A percentile compares a stretch with the other conserved stretches of the same genome.
These are phyloP conservation scores for Pomacea canaliculata DNA, from an alignment of 2,888 invertebrate genomes.

Conservation along the genomic window DNA sequence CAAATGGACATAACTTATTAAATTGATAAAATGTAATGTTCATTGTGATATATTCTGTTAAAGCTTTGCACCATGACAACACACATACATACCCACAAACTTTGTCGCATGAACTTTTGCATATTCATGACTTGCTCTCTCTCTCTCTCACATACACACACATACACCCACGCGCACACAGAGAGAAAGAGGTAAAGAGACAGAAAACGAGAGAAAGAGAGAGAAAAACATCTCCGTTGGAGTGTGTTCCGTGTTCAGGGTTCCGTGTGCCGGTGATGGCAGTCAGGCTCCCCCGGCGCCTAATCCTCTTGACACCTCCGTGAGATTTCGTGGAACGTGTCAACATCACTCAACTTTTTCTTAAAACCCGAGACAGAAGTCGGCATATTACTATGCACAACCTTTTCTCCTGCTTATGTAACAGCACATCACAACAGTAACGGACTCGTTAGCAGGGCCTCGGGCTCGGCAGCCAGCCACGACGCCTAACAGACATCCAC, in stretches of 20 bases:
- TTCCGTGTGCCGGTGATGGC: neutral
- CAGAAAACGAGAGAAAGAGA: neutral
- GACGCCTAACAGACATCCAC: too few species aligned
- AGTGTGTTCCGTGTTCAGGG: neutral
- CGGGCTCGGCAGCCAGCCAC: too few species aligned
- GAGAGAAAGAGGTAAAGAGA: neutral
- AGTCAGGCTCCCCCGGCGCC: neutral
- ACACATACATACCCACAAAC: too few species aligned
- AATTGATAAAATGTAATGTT: too few species aligned
- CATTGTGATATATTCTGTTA: too few species aligned
- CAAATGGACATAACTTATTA: too few species aligned
- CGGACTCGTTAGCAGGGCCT: too few species aligned
- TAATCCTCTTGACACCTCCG: neutral
- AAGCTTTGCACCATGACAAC: too few species aligned
- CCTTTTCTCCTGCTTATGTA: too few species aligned
- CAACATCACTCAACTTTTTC: neutral
- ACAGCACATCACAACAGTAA: too few species aligned
- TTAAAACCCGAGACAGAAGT: neutral
- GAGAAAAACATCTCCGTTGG: neutral
- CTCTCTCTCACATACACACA: neutral
- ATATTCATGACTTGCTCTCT: neutral
- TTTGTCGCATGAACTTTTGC: too few species aligned
- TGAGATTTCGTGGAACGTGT: neutral
- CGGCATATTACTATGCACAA: too few species aligned
- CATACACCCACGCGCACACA: slow-evolving; percentile 7